Conservation (phyloP, 2,113 vertebrate genomes). For the Talpa occidentalis region DNA sequence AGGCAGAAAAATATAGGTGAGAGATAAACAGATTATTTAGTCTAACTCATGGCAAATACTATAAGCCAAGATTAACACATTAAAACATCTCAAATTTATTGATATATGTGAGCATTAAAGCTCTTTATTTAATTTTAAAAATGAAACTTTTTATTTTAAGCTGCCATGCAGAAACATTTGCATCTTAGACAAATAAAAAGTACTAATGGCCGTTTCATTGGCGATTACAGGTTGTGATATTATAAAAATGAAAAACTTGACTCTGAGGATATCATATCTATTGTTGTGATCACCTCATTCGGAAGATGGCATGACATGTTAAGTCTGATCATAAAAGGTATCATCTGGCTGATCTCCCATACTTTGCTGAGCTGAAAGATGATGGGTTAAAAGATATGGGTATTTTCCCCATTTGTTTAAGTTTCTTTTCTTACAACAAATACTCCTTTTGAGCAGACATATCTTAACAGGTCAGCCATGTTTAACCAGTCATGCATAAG, state of each 20-base stretch:
- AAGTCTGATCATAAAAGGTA: not conserved
- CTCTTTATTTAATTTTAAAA: slow-evolving; percentile 58
- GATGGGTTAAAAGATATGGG: not conserved
- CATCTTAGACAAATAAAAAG: slow-evolving; percentile 39
- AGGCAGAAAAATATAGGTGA: not conserved
- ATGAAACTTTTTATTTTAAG: slow-evolving; percentile 53
- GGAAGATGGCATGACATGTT: not conserved
- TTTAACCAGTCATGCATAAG: slow-evolving; percentile 31
- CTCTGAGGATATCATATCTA: not conserved
- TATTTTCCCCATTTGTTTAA: not conserved
- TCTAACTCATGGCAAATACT: not conserved
- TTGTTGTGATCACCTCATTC: not conserved
- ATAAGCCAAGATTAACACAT: not conserved
- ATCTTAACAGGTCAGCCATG: not conserved
- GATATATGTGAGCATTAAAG: not conserved
- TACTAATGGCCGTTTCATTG: slow-evolving; percentile 5
- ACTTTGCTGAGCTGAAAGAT: not conserved
- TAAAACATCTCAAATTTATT: slow-evolving; percentile 12
- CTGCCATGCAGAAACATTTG: slow-evolving; percentile 44
- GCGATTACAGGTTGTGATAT: not conserved
- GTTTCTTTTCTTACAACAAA: not conserved
- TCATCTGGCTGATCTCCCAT: not conserved
- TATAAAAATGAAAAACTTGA: not conserved
- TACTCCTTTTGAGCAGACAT: not conserved
- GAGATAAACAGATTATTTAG: not conserved